Conservation (phyloP, 2,113 vertebrate species). For the Mirza zaza region DNA sequence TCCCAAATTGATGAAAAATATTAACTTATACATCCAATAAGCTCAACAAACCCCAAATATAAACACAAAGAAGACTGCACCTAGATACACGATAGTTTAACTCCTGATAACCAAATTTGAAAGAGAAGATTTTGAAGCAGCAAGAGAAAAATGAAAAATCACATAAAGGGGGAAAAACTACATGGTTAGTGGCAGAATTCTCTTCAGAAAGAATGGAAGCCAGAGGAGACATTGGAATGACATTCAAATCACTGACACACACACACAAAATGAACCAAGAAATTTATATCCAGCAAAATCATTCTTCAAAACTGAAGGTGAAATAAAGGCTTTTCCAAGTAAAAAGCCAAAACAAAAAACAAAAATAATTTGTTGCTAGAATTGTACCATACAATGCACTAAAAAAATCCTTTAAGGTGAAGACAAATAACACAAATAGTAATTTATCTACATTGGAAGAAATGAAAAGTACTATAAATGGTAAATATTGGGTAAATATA, state of each 20-base stretch:
- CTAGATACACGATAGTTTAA: background rate
- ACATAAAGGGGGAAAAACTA: background rate
- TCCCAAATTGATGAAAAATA: background rate
- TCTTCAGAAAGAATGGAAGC: conserved; percentile 1
- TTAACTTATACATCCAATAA: background rate
- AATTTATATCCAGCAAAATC: background rate
- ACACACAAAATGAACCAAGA: background rate
- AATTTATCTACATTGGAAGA: background rate
- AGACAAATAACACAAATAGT: conserved; percentile 40
- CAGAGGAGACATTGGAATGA: background rate
- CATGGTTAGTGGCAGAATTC: background rate
- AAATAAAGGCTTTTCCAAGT: conserved; percentile 41
- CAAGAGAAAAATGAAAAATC: background rate
- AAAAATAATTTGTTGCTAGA: conserved; percentile 8
- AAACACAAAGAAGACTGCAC: background rate
- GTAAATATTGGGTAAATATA: background rate
- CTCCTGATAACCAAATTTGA: background rate
- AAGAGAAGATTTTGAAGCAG: background rate
- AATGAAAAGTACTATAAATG: background rate
- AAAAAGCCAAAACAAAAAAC: background rate
- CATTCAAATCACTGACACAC: background rate
- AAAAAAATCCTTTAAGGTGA: background rate
- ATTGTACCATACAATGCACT: background rate
- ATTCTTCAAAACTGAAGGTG: conserved; percentile 38
- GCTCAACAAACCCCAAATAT: background rate